These are phyloP conservation scores for Fundulus diaphanus DNA, from an alignment of 2,797 vertebrate species.

Conservation along the genomic window DNA sequence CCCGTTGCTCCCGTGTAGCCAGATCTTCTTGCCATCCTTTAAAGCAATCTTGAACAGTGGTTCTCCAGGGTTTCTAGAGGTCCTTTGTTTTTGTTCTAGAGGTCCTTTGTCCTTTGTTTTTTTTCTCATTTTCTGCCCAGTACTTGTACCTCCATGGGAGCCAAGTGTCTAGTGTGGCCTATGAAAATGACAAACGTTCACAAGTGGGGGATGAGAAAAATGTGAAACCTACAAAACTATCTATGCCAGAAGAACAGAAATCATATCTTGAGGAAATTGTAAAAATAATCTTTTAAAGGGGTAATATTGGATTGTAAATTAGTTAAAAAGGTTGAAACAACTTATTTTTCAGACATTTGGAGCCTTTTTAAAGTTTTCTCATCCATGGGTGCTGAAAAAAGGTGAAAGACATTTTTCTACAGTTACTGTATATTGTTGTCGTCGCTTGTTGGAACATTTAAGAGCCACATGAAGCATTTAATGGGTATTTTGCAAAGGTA, in stretches of 20 bases:
- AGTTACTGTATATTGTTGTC: constrained; percentile 17
- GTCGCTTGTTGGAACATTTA: neutral
- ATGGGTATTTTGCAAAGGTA: neutral
- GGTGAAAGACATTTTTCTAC: constrained; percentile 5
- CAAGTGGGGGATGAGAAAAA: neutral
- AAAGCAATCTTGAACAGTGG: too few relatives aligned
- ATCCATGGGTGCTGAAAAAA: neutral
- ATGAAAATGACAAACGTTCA: too few relatives aligned
- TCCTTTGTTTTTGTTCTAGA: too few relatives aligned
- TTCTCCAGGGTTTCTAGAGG: too few relatives aligned
- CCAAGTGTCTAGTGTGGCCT: too few relatives aligned
- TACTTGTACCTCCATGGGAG: too few relatives aligned
- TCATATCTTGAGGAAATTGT: too few relatives aligned
- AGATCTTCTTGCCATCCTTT: too few relatives aligned
- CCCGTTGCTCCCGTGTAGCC: too few relatives aligned
- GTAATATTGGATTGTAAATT: neutral
- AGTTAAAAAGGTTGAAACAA: neutral
- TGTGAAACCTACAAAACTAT: neutral
- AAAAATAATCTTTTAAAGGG: too few relatives aligned
- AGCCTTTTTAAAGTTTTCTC: neutral
- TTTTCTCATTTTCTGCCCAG: too few relatives aligned
- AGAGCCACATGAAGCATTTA: neutral
- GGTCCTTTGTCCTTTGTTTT: too few relatives aligned
- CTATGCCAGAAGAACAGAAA: neutral
- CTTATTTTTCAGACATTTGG: neutral